Base-by-base conservation (phyloP, 2,888 invertebrate species). In the Taenaris catops region DNA sequence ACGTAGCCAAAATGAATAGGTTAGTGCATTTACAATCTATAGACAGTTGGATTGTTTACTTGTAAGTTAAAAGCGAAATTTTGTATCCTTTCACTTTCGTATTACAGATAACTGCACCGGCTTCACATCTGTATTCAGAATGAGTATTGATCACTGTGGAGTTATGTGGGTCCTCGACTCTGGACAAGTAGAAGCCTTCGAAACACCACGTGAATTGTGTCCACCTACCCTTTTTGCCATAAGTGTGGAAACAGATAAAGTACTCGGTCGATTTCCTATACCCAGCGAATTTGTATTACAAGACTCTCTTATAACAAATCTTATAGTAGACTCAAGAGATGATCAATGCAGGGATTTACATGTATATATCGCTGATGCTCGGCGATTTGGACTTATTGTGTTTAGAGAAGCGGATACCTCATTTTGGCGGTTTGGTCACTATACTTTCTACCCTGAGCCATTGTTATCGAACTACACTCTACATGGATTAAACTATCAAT, bases 111-210 rank as follows among this genome's bases (percentile, higher is more conserved):
- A 83, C 48, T 86, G 86, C 48, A 74, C 72, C 9, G 91, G 92
- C 19, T 79, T 95, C 34, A 93, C 93, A 0, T 94, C 94, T 0
- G 91, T 94, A 1, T 95, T 94, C 62, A 89, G 95, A n/a, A 88
- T 94, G 58, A 89, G 89, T 54, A 90, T 93, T 0, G 95, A 95
- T 64, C 89, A 89, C 25, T 95, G 95, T 53, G 91, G 92, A 29
- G 88, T 93, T 1, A 86, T 95, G 53, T 95, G 95, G 95, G 89
- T 93, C 0, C 86, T 95, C 11, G 95, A 95, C 66, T 92, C 94
- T 0, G 95, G 95, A 0, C 91, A 92, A 58, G 89, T 93, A 0
- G 91, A 94, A 57, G 89, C 91, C 0, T 91, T 91, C 7, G 89
- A 90, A 48, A 68, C 75, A 0, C 88, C 93, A 0, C 89, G 89